Evolutionary conservation across 2,113 vertebrate genomes (phyloP), one percentile per base, ranked within the genome.

Genomic region (Cricetomys ansorgei): DNA sequence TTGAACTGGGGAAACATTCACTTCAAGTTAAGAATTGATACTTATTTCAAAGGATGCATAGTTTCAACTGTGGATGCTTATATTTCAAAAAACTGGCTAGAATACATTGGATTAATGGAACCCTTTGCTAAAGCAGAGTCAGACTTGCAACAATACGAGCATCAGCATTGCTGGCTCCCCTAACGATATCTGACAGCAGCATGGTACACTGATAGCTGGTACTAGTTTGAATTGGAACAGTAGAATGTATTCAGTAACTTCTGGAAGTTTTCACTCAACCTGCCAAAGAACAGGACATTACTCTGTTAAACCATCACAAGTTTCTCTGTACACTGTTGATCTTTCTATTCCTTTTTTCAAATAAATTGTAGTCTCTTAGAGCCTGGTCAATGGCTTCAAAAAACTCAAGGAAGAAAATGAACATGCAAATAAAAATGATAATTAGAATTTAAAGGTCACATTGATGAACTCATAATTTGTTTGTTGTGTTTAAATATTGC

Each of bases 401-500:
- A 31, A 64, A 31, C 83, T 92, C 43, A 79, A 80, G 50, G 89
- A 88, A 96, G 69, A 88, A 96, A 97, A 94, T 72, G 84, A 86
- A 95, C 84, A 94, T 89, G 72, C 64, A 86, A 85, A 73, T 94
- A 84, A 94, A 96, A 93, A 92, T 76, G 91, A 76, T 75, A 96
- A 94, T 96, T 94, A 94, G 43, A 89, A 69, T 94, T 72, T 62
- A 94, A 84, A 92, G 80, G 80, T 57, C 94, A 91, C 48, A 77
- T 50, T 94, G 48, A 91, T 97, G 96, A 94, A 96, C 29, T 88
- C 91, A 84, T 91, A 27, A 95, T 88, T 95, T 73, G 88, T 95
- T 48, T 97, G 76, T 64, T 96, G 40, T 89, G 37, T 9, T 93
- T 97, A 75, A 95, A 96, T 95, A 96, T 67, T 45, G 65, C 89